Evolutionary conservation across 2,888 invertebrate genomes (phyloP), one percentile per base, ranked within the genome.

Genomic region (Amphipyra berbera): DNA sequence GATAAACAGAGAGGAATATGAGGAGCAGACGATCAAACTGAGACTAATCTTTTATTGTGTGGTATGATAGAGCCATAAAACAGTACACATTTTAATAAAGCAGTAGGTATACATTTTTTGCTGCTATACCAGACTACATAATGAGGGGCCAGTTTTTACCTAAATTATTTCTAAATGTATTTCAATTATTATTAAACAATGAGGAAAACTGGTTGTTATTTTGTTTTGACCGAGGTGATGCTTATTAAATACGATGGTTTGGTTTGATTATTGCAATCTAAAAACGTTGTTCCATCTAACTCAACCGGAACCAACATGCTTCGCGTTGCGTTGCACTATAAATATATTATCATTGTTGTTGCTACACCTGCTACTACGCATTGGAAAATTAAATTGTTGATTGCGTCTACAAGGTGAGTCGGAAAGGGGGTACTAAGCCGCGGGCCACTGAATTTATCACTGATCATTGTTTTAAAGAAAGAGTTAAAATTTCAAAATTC

Each of bases 261-360:
- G 15, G 33, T 47, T 30, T 30, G 27, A 9, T 40, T 37, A 49
- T 54, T 47, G 37, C 27, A 69, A 38, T 47, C 12, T 40, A 49
- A 41, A 46, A 41, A 41, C 45, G n/a, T 12, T 37, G 42, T 14
- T 41, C 15, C 15, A 40, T 50, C 41, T 54, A 49, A 61, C 62
- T 68, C 40, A 68, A 50, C 49, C 62, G 55, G 45, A 67, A 67
- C 52, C 45, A 53, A 7, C 47, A 55, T 44, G 45, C 42, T 47
- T 14, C 15, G 21, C 9, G 30, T 53, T 68, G 40, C 61, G 21
- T 64, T 64, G 47, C 15, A 53, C 37, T 40, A 42, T 44, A 63
- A 57, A 53, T 54, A 68, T 61, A 37, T 54, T 49, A 46, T 37
- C 48, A 68, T 61, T 45, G 37, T 68, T 48, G 42, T 48, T 47